A percentile compares a stretch with the other conserved stretches of the same genome.
Conservation (phyloP, 2,113 vertebrate genomes). For the Muscicapa adusta region DNA sequence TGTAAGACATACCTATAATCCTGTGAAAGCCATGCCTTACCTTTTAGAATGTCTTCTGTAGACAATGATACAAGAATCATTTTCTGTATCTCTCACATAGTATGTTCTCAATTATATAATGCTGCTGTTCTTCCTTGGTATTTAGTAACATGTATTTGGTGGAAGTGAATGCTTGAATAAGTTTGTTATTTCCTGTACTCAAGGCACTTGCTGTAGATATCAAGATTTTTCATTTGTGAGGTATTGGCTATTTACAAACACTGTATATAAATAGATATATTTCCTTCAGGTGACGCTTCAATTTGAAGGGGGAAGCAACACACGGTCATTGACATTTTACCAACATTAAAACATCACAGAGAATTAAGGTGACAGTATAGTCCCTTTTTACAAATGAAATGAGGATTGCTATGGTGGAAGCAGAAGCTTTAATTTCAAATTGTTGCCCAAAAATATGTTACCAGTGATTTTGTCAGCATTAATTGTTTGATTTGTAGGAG, state of each 20-base stretch:
- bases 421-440: background rate
- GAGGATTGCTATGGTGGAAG: background rate
- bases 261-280: background rate
- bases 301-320: background rate
- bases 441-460: background rate
- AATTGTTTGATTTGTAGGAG: background rate
- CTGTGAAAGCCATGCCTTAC: background rate
- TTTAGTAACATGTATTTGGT: background rate
- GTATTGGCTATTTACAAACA: background rate
- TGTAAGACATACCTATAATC: background rate
- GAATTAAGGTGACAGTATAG: background rate
- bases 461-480: background rate
- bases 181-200: background rate
- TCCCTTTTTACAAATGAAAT: background rate
- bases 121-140: background rate
- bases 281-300: background rate
- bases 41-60: background rate
- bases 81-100: background rate
- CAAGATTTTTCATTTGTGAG: background rate
- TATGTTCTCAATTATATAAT: background rate
- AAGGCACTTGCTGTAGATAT: background rate
- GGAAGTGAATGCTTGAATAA: background rate
- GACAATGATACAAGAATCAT: background rate
- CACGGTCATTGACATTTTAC: fast-evolving
- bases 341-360: background rate